Evolutionary conservation across 2,797 vertebrate species (phyloP), one percentile per base, ranked within the genome.

Genomic region (Ctenosaura bakeri): DNA sequence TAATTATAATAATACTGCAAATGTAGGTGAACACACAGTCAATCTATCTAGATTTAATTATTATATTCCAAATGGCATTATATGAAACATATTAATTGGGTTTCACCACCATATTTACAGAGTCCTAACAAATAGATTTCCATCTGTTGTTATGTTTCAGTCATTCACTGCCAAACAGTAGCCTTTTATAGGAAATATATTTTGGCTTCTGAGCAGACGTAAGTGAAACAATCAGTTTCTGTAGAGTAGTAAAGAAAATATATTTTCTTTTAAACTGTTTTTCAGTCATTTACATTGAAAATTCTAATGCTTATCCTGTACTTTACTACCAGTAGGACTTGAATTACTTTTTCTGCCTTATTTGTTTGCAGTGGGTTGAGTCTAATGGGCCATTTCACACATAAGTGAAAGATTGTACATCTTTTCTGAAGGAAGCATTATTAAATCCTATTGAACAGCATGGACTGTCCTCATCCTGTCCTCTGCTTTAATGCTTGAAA

Each of bases 1-100:
- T 94, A 90, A 93, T 95, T 95, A 90, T 87, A 89, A 81, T 83
- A 89, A 74, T 89, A 88, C 83, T 94, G 88, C 80, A 93, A 90
- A 69, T 83, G 56, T 90, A 91, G 86, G 83, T 94, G 86, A 92
- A 86, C 88, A 83, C 91, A 90, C 85, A 85, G 56, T 91, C 88
- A 90, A 89, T 93, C 84, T 91, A 32, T 91, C 46, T 74, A 50
- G 85, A 88, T 93, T 89, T 88, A 90, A 85, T 91, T 92, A 90
- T 93, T 93, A 90, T 83, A 92, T 83, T 74, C 76, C n/a, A 88
- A 85, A 91, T 93, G 88, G 62, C 88, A 91, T n/a, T 46, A 82
- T 56, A 83, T 73, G 79, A 95, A 94, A 50, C 82, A 35, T 92
- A 82, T 2, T 71, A 94, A 94, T 91, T 93, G 78, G 87, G 14